These are phyloP conservation scores for Hydriomena furcata DNA, from an alignment of 2,888 invertebrate species.

Conservation along the genomic window DNA sequence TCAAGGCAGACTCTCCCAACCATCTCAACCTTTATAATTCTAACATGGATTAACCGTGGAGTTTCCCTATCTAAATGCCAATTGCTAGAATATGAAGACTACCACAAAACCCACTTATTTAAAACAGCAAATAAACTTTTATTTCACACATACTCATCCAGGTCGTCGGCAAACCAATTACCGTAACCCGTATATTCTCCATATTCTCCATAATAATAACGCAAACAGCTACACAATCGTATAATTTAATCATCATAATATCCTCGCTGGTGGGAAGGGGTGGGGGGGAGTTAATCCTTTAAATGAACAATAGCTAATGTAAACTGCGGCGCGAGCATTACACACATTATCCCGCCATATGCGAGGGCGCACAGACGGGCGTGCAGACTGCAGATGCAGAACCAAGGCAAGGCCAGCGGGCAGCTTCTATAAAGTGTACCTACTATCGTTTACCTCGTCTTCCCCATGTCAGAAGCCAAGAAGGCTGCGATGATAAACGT, in stretches of 20 bases:
- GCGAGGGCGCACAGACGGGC: conserved; percentile 10
- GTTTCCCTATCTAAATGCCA: neutral
- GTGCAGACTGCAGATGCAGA: neutral
- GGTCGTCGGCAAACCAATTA: conserved; percentile 20
- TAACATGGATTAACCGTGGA: no score
- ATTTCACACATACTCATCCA: conserved; percentile 13
- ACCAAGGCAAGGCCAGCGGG: no score
- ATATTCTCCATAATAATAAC: conserved; percentile 21
- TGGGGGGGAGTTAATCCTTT: conserved; percentile 30
- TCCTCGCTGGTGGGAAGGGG: conserved; percentile 2
- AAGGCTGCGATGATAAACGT: no score
- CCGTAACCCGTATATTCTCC: conserved; percentile 17
- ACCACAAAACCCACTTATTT: conserved; percentile 5
- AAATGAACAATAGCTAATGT: conserved; percentile 38
- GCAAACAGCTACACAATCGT: conserved; percentile 28
- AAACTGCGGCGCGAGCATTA: conserved; percentile 30
- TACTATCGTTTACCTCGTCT: no score
- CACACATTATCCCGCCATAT: conserved; percentile 27
- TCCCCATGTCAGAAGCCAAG: no score
- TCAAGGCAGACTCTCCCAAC: no score
- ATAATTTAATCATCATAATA: conserved; percentile 33
- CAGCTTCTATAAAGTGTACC: no score
- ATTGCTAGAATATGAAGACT: neutral
- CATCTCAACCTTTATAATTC: no score
- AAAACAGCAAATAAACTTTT: conserved; percentile 23